Percentiles rank a stretch among this genome's conserved stretches.
phyloP scores from a whole-genome alignment of 2,888 invertebrate genomes.

The Meteorus cinctellus region DNA sequence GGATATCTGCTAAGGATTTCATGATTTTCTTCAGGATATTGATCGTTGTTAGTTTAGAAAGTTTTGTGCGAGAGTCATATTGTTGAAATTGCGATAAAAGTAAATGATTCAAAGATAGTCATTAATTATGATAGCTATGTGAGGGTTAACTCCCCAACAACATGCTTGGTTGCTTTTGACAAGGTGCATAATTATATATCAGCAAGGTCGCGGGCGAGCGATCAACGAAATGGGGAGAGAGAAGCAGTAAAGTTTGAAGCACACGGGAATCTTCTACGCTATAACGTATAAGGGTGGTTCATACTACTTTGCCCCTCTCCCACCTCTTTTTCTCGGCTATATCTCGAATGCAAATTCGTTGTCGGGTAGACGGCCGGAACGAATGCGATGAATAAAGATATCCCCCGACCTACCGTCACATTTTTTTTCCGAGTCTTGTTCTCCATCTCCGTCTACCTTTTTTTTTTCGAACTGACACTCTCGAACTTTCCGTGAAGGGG shows the following conservation, averaged over 20 bases:
- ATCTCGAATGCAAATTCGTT: constrained; percentile 55
- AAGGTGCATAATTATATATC: constrained; percentile 13
- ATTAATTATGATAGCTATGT: not conserved
- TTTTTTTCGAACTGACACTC: constrained; percentile 27
- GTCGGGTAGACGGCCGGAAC: constrained; percentile 52
- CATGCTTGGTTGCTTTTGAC: constrained; percentile 7
- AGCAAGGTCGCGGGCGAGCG: constrained; percentile 12
- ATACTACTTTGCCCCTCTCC: not conserved
- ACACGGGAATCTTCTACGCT: constrained; percentile 2
- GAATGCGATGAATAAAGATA: constrained; percentile 57
- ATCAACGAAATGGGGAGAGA: not conserved
- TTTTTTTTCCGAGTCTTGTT: constrained; percentile 20
- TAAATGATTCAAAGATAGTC: not conserved
- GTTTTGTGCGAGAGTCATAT: not conserved
- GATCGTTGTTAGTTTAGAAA: not conserved
- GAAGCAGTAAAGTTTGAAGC: constrained; percentile 12
- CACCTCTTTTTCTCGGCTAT: constrained; percentile 26
- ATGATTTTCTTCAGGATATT: not conserved
- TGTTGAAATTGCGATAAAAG: not conserved
- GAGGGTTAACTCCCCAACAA: not conserved
- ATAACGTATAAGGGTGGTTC: constrained; percentile 2
- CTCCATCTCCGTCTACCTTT: not conserved
- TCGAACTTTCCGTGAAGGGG: constrained; percentile 22
- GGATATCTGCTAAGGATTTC: not conserved
- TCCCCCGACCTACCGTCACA: constrained; percentile 43